Base-by-base conservation (phyloP, 2,113 vertebrate genomes). In the Nipponia nippon region DNA sequence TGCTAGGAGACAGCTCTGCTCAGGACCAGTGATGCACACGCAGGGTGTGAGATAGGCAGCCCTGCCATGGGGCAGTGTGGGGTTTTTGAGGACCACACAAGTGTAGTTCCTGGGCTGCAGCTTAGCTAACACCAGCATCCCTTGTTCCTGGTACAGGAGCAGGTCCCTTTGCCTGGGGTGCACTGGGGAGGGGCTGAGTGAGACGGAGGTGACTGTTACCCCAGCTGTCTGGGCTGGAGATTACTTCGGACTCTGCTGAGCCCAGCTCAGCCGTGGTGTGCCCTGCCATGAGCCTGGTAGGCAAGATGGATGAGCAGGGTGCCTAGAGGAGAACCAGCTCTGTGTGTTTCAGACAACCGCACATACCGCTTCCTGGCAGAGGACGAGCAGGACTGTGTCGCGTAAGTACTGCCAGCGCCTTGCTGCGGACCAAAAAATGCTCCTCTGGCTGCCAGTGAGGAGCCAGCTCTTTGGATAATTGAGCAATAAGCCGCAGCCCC, bases 301-400 rank as follows among this genome's bases (percentile, higher is more conserved):
- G 19, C 1, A 5, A n/a, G 70, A 13, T 40, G 38, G 25, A 7
- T 0, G 8, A n/a, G n/a, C 1, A 2, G 23, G 38, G 21, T 30
- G 14, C 56, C 58, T 26, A 69, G 72, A 27, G 19, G n/a, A 66
- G 38, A 22, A 22, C 9, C 0, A 30, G 10, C 56, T 84, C 44
- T 89, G 10, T 94, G 55, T 92, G 36, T 69, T 97, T 47, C 94
- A 98, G 98, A 98, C 97, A 98, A 98, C 50, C 95, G 97, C 70
- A 98, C 97, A 2, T 98, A 98, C 75, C 93, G 89, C 84, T 98
- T 98, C 80, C 96, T 96, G 65, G 96, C 98, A 25, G 95, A 98
- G 62, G 97, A 98, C 21, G 98, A 98, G 70, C 94, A 97, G 81
- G 98, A 98, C 38, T 98, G 98, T 83, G 73, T 86, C 9, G 76